Base-by-base conservation (phyloP, 2,113 vertebrate species). In the Chaenocephalus aceratus region DNA sequence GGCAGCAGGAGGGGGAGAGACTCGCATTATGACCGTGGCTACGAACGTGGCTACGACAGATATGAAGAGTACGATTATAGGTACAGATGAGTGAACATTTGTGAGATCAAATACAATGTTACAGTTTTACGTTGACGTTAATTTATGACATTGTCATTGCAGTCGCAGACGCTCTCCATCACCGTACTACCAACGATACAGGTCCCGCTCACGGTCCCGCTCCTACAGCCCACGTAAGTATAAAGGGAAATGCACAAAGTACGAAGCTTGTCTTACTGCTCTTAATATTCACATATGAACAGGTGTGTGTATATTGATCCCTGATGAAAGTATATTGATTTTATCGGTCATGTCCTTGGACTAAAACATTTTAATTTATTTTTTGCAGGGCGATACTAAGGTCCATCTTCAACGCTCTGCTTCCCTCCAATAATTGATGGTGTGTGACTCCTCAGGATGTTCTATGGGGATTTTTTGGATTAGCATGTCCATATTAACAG, bases 171-270 rank as follows among this genome's bases (percentile, higher is more conserved):
- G 96, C 89, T 97, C 97, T 44, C 97, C 97, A 21, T 98, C 97
- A 15, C 97, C 96, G 5, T 97, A 98, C 59, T 97, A 98, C 89
- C 97, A 96, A 86, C 94, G 96, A 49, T 97, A 97, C 87, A 96
- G 97, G 91, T 97, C 96, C 36, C 95, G 96, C 67, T 98, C 96
- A 48, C 92, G 97, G 89, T 98, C 97, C 75, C 97, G 96, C 84
- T 98, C 97, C 53, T 97, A 97, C 85, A 98, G 97, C 86, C 97
- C 97, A 91, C 94, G 97, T 98, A 93, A 91, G 97, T 97, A 82
- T 63, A 8, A 73, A 67, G 61, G 66, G 5, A 78, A 61, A 51
- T 8, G 44, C 15, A 52, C n/a, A 23, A 62, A 66, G 36, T 6
- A 52, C 3, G 49, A 64, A 65, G 49, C 51, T 30, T 13, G n/a